Conservation (phyloP, 2,888 invertebrate genomes). For the Yponomeuta sedellus region DNA sequence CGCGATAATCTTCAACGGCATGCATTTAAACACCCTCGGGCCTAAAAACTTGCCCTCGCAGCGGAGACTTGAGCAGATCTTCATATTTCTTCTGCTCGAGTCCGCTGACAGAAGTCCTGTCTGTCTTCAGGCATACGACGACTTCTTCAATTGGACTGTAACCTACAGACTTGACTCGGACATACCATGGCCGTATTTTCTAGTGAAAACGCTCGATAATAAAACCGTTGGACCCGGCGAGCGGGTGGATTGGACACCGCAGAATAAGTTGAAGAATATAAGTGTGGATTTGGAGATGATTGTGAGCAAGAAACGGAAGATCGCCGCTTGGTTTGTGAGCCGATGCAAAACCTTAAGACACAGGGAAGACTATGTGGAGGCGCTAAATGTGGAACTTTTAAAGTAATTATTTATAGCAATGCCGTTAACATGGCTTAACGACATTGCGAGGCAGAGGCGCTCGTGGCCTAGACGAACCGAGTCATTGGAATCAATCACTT, state of each 20-base stretch:
- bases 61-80: constrained; percentile 39
- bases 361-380: constrained; percentile 42
- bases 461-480: too few species aligned
- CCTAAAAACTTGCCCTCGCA: neutral
- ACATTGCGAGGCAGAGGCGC: too few species aligned
- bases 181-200: constrained; percentile 50
- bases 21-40: constrained; percentile 14
- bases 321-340: constrained; percentile 50
- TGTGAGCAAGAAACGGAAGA: constrained; percentile 38
- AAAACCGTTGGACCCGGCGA: constrained; percentile 45
- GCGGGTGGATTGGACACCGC: constrained; percentile 36
- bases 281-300: constrained; percentile 34
- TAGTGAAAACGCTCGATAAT: constrained; percentile 37
- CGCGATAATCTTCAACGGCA: constrained; percentile 26
- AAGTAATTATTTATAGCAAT: neutral
- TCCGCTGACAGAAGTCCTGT: constrained; percentile 45
- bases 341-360: constrained; percentile 43
- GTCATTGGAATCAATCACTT: too few species aligned
- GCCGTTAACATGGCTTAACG: too few species aligned
- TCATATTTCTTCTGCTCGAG: constrained; percentile 53
- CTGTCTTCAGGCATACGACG: constrained; percentile 45
- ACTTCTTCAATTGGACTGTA: constrained; percentile 67
- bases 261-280: neutral
- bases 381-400: constrained; percentile 37
- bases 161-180: constrained; percentile 30